Evolutionary conservation across 2,797 vertebrate species (phyloP), one percentile per base, ranked within the genome.

Genomic region (Darevskia nairensis): DNA sequence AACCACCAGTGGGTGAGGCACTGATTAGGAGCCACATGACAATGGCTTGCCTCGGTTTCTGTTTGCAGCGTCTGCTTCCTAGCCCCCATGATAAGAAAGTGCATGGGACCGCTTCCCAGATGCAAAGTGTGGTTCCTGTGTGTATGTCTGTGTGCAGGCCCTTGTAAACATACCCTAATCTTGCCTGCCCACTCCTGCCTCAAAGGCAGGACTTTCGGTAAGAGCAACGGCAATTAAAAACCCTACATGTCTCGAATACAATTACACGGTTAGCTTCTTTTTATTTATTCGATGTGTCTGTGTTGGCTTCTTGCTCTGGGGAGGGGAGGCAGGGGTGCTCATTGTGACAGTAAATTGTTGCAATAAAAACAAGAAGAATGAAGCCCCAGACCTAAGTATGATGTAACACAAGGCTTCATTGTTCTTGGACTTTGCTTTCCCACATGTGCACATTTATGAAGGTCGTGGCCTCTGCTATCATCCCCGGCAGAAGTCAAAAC

Each of bases 161-260:
- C 74, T 61, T 61, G 41, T 80, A 89, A 89, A 66, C 59, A 44
- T 50, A 68, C 69, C 71, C 77, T 89, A 76, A 89, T 83, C 32
- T 88, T n/a, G 8, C 89, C 87, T 59, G 66, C 86, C 87, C 82
- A 74, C 79, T 50, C 59, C 79, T 82, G 19, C 59, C 86, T 80
- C 1, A 11, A 39, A 25, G 77, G 85, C 91, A 79, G 76, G 35
- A 21, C 8, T 92, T 89, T 80, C 74, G 81, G 79, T 82, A 87
- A 88, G 29, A 94, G 61, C 13, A 88, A 84, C 79, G 46, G 27
- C 9, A 44, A 68, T 91, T 69, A 72, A 89, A 71, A 91, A 84
- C 29, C 78, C n/a, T 80, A 4, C 29, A 66, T 29, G 61, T 17
- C 89, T 35, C 6, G 4, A 86, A 83, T 0, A 0, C 21, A 91